Evolutionary conservation across 1,140 invertebrate genomes (phyloP).

Genomic region (Belonocnema kinseyi): DNA sequence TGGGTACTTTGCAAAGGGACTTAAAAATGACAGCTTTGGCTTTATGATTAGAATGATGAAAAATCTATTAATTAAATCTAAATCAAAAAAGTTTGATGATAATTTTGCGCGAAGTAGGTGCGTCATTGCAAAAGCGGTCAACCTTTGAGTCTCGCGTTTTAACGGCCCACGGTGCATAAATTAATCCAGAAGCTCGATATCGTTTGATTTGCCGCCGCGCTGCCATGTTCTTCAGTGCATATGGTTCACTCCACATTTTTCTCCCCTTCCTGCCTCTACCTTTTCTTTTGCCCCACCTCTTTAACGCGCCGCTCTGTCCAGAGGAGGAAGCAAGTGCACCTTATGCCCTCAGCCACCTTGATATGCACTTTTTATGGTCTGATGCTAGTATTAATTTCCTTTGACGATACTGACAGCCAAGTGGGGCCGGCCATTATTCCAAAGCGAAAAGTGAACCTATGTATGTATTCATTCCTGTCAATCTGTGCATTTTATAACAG

Average conservation of each 20-base stretch:
- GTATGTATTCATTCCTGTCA: slow-evolving; percentile 22
- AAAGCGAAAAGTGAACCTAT: slow-evolving; percentile 38
- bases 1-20: too few relatives aligned
- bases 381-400: slow-evolving; percentile 65
- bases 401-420: slow-evolving; percentile 64
- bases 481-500: neutral
- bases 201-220: slow-evolving; percentile 73
- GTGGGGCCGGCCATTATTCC: slow-evolving; percentile 44
- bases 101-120: slow-evolving; percentile 52
- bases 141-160: slow-evolving; percentile 74
- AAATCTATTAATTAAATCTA: neutral
- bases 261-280: slow-evolving; percentile 37
- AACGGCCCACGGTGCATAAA: slow-evolving; percentile 74
- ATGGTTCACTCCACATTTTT: slow-evolving; percentile 44
- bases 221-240: slow-evolving; percentile 49
- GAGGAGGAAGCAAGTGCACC: slow-evolving; percentile 20
- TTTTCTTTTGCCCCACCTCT: slow-evolving; percentile 43
- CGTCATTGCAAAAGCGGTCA: slow-evolving; percentile 68
- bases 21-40: too few relatives aligned
- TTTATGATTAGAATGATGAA: too few relatives aligned
- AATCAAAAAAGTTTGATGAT: neutral
- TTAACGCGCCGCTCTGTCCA: slow-evolving; percentile 47
- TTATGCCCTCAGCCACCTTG: slow-evolving; percentile 49
- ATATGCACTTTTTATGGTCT: slow-evolving; percentile 69
- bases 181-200: slow-evolving; percentile 74